Evolutionary conservation across 2,888 invertebrate species (phyloP).

Genomic region (Caenorhabditis sp.): DNA sequence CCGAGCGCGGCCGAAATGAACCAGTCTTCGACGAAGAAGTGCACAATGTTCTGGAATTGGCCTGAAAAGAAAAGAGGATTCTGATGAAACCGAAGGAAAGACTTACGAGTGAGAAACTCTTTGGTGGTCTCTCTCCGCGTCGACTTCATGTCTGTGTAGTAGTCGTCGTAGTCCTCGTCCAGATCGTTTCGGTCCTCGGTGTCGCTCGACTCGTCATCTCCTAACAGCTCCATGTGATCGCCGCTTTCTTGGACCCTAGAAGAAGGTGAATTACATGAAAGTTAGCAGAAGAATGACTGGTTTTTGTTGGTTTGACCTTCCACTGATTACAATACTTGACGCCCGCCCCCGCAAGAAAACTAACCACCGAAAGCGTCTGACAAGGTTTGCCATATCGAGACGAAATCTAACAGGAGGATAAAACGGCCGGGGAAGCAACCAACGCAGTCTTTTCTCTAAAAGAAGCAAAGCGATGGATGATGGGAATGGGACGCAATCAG

Average conservation of each 20-base stretch:
- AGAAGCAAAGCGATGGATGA: too few species aligned
- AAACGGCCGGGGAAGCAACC: slow-evolving; percentile 1
- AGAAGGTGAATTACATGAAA: not conserved
- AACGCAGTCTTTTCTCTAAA: slow-evolving; percentile 44
- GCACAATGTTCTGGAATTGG: slow-evolving; percentile 74
- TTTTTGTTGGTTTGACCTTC: not conserved
- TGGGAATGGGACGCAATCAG: not conserved
- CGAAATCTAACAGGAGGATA: slow-evolving; percentile 27
- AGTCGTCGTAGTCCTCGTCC: slow-evolving; percentile 43
- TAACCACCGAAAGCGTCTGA: slow-evolving; percentile 42
- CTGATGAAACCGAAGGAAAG: not conserved
- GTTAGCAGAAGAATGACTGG: too few species aligned
- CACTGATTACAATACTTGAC: not conserved
- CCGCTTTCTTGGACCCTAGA: slow-evolving; percentile 53
- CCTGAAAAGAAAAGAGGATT: slow-evolving; percentile 56
- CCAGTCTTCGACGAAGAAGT: slow-evolving; percentile 81
- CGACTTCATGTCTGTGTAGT: slow-evolving; percentile 29
- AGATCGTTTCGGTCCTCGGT: slow-evolving; percentile 25
- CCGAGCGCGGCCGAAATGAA: slow-evolving; percentile 81
- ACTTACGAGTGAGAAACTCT: slow-evolving; percentile 46
- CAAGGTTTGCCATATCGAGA: slow-evolving; percentile 33
- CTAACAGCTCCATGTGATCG: slow-evolving; percentile 43
- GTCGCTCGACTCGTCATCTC: slow-evolving; percentile 40
- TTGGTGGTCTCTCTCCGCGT: slow-evolving; percentile 45
- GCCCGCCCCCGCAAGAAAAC: not conserved